Evolutionary conservation across 2,797 vertebrate species (phyloP), one percentile per base, ranked within the genome.

Genomic region (Trematomus bernacchii): DNA sequence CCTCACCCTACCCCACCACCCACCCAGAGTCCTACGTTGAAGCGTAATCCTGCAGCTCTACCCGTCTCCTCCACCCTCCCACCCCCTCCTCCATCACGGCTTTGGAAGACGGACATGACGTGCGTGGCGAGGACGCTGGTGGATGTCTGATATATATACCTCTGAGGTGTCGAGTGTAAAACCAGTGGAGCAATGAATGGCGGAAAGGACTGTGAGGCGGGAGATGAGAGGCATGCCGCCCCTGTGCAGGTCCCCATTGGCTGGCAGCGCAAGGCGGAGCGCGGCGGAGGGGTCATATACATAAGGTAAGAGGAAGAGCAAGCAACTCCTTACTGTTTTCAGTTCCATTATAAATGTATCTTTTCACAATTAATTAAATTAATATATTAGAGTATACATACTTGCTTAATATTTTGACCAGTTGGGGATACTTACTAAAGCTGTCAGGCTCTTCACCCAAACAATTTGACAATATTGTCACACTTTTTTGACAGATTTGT

Each of bases 101-200:
- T 94, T 92, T 90, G 92, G 94, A 95, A 95, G 96, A 95, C 96
- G 93, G 97, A 92, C 91, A 97, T 97, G 97, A 94, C 90, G 94
- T 91, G 84, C 95, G 92, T 92, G 90, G 91, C 87, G 87, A 92
- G 93, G 95, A 95, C 96, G 87, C 93, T 94, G 95, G 95, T 95
- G 94, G 91, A 92, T 89, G 97, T 96, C 94, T 99, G 96, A 98
- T 97, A 95, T 85, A 86, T 83, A 80, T 88, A 84, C 96, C 97
- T 93, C 70, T 92, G 95, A 96, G 95, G 96, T 94, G 94, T 96
- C 89, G 82, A 94, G 93, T 94, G 92, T 95, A 95, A 96, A 96
- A 94, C 95, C 95, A 94, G 88, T 55, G 86, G 95, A 97, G 98
- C 95, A 96, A 99, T 99, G 98, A 99, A 98, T 96, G 98, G 98